These are phyloP conservation scores for Epistrophe grossulariae DNA, from an alignment of 2,888 invertebrate species.

Conservation along the genomic window DNA sequence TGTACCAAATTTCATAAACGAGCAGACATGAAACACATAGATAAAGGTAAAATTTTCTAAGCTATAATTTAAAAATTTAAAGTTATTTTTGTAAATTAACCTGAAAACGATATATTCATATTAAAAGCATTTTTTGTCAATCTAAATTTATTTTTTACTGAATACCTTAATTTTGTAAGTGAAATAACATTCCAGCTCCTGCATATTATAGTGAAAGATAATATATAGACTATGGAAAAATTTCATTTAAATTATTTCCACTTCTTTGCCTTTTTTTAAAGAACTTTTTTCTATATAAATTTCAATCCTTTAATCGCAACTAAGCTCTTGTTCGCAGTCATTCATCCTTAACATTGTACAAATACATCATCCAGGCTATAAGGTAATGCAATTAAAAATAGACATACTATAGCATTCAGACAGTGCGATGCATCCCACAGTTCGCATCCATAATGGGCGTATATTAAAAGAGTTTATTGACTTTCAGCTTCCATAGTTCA, in stretches of 20 bases:
- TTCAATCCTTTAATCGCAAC: not conserved
- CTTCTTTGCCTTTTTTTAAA: not conserved
- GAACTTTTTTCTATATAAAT: not conserved
- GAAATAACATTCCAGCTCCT: too few species aligned
- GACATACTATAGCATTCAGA: conserved; percentile 40
- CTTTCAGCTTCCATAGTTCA: conserved; percentile 18
- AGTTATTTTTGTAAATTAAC: too few species aligned
- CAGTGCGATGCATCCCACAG: conserved; percentile 37
- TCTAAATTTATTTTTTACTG: too few species aligned
- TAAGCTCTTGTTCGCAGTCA: conserved; percentile 29
- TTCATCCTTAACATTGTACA: conserved; percentile 36
- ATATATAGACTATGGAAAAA: not conserved
- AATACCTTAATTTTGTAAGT: too few species aligned
- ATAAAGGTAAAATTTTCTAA: too few species aligned
- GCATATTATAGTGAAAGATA: too few species aligned
- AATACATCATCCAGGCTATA: conserved; percentile 3
- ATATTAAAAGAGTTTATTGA: conserved; percentile 38
- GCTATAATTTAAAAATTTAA: too few species aligned
- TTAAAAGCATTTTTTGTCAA: too few species aligned
- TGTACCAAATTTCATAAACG: too few species aligned
- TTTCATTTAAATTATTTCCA: not conserved
- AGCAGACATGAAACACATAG: too few species aligned
- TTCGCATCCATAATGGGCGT: conserved; percentile 9
- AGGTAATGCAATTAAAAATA: conserved; percentile 56
- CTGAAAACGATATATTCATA: too few species aligned